A percentile compares a stretch with the other conserved stretches of the same genome.
Evolutionary conservation across 2,113 vertebrate genomes (phyloP).

Genomic region (Equus quagga): DNA sequence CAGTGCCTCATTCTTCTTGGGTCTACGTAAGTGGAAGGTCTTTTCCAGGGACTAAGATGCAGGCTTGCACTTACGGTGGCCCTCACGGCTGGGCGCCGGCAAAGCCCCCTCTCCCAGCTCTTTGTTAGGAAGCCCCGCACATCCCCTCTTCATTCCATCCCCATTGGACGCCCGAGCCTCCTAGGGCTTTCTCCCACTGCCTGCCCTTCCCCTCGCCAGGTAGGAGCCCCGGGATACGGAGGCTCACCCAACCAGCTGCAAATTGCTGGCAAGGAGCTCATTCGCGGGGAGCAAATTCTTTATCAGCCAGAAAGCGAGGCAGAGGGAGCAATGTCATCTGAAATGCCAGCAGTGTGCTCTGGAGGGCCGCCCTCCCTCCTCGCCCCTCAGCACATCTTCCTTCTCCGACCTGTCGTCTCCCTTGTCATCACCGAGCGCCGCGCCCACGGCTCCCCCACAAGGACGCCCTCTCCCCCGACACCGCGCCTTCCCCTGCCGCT

Average conservation of each 20-base stretch:
- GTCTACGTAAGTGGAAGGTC: not conserved
- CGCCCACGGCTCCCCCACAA: not conserved
- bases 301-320: not conserved
- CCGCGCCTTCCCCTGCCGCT: not conserved
- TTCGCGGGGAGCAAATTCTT: not conserved
- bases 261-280: not conserved
- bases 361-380: not conserved
- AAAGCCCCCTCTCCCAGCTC: not conserved
- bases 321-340: too few species aligned
- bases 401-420: too few species aligned
- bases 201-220: not conserved
- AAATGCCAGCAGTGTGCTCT: not conserved
- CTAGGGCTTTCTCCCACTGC: not conserved
- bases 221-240: rapidly evolving
- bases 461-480: not conserved
- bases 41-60: not conserved
- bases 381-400: not conserved
- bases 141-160: too few species aligned
- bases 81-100: not conserved
- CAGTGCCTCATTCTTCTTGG: not conserved
- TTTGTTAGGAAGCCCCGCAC: too few species aligned
- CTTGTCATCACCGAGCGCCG: not conserved
- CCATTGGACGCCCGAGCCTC: rapidly evolving
- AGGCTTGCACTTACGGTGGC: not conserved
- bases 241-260: not conserved